Conservation (phyloP, 2,797 vertebrate species). For the Mallotus villosus region DNA sequence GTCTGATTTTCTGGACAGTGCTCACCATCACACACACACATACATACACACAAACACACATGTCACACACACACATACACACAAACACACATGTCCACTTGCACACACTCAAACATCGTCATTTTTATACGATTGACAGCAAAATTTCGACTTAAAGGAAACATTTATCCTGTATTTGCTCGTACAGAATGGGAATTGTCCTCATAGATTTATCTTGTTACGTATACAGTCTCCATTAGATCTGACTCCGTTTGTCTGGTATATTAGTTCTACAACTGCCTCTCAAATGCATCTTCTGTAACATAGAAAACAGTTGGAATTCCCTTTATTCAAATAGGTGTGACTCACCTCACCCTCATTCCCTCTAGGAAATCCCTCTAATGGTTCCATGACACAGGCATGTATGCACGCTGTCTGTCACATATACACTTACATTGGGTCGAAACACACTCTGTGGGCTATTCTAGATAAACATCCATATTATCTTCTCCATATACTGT, state of each 20-base stretch:
- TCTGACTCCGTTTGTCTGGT: background rate
- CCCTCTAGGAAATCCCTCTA: background rate
- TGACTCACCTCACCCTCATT: constrained; percentile 5
- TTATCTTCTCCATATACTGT: constrained; percentile 10
- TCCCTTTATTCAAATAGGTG: background rate
- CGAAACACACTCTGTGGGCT: background rate
- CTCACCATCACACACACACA: constrained; percentile 2
- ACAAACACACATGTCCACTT: constrained; percentile 3
- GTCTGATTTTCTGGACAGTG: constrained; percentile 64
- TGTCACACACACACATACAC: constrained; percentile 22
- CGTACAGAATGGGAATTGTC: background rate
- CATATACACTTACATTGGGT: background rate
- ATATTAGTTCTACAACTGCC: background rate
- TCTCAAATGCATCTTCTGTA: background rate
- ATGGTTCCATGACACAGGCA: background rate
- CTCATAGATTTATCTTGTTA: background rate
- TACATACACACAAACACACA: constrained; percentile 49
- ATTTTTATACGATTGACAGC: background rate
- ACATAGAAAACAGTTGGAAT: constrained; percentile 2
- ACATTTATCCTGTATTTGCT: background rate
- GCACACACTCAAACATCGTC: background rate
- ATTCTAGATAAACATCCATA: constrained; percentile 26
- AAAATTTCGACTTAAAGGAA: background rate
- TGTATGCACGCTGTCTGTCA: background rate
- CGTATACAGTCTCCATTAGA: background rate